Conservation (phyloP, 2,113 vertebrate genomes). For the Cinclus mexicanus region DNA sequence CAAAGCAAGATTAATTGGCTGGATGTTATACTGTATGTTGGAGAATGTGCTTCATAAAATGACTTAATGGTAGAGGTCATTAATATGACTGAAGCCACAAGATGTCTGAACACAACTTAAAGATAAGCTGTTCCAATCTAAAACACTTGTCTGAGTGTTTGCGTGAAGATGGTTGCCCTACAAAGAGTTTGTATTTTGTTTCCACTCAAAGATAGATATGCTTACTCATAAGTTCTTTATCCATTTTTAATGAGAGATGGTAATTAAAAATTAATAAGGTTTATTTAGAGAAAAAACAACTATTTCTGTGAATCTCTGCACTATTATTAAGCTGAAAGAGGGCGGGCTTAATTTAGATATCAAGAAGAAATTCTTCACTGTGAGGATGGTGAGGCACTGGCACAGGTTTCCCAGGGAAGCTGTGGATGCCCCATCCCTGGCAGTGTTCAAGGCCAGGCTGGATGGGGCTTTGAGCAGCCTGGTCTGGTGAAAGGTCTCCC, state of each 20-base stretch:
- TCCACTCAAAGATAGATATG: background rate
- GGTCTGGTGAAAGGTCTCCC: background rate
- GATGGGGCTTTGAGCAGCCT: background rate
- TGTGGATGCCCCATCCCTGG: background rate
- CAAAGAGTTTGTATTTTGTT: background rate
- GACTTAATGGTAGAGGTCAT: background rate
- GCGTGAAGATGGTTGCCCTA: background rate
- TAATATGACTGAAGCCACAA: background rate
- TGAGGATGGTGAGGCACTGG: background rate
- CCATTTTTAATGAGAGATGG: background rate
- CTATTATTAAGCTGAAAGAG: background rate
- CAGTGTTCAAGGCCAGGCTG: background rate
- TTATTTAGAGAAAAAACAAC: background rate
- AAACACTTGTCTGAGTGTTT: background rate
- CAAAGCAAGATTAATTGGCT: background rate
- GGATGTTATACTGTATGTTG: background rate
- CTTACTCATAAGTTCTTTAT: background rate
- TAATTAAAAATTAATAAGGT: constrained; percentile 2
- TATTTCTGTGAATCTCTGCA: background rate
- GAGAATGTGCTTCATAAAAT: background rate
- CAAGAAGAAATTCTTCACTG: background rate
- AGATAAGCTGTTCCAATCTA: background rate
- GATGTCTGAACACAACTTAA: background rate
- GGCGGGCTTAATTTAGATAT: background rate
- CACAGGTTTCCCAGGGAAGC: background rate